A percentile compares a stretch with the other conserved stretches of the same genome.
Evolutionary conservation across 2,797 vertebrate species (phyloP).

Genomic region (Pipistrellus pygmaeus): DNA sequence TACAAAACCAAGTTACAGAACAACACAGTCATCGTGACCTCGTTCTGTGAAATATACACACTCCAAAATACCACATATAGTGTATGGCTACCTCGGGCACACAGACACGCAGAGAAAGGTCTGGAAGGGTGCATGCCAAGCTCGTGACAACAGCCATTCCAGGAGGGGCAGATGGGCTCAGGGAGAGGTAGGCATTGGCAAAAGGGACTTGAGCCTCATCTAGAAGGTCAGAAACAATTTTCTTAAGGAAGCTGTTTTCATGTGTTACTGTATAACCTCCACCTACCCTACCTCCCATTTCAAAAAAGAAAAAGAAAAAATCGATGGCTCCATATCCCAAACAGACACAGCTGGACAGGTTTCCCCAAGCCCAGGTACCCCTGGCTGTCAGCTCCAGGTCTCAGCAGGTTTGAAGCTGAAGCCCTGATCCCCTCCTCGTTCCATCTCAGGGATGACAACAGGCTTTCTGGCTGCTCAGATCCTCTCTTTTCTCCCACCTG

Average conservation of each 20-base stretch:
- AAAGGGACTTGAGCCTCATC: background rate
- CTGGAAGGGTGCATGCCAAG: background rate
- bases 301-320: background rate
- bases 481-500: background rate
- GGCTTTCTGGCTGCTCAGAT: background rate
- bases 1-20: background rate
- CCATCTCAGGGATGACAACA: too few species aligned
- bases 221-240: background rate
- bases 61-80: background rate
- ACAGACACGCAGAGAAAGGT: background rate
- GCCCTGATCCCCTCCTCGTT: background rate
- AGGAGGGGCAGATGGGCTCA: background rate
- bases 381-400: background rate
- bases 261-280: background rate
- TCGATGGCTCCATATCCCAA: background rate
- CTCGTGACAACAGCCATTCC: background rate
- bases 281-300: background rate
- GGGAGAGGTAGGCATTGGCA: background rate
- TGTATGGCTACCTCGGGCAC: background rate
- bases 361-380: background rate
- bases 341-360: background rate
- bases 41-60: background rate
- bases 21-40: background rate
- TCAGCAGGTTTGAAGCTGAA: background rate
- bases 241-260: constrained; percentile 10